Percentiles rank a stretch among this genome's conserved stretches.
Conservation (phyloP, 2,888 invertebrate genomes). For the Pammene fasciana region DNA sequence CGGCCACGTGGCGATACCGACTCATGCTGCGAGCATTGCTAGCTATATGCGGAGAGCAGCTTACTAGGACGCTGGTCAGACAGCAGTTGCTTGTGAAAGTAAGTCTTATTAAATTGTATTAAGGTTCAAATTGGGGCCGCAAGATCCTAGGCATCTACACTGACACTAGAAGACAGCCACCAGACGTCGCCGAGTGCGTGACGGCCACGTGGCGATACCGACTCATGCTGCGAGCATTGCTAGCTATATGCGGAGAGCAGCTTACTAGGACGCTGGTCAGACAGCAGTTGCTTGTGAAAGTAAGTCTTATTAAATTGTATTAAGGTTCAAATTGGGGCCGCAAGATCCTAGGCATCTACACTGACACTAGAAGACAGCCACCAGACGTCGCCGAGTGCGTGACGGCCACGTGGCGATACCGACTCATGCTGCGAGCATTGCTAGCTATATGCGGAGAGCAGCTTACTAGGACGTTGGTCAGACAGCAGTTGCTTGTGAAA, state of each 20-base stretch:
- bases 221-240: constrained; percentile 92
- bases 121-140: constrained; percentile 42
- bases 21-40: constrained; percentile 94
- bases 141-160: constrained; percentile 79
- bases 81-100: constrained; percentile 95
- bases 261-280: constrained; percentile 90
- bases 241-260: constrained; percentile 93
- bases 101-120: constrained; percentile 35
- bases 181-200: constrained; percentile 80
- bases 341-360: constrained; percentile 79
- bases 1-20: constrained; percentile 90
- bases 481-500: constrained; percentile 94
- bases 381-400: constrained; percentile 80
- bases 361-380: constrained; percentile 68
- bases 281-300: constrained; percentile 94
- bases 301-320: constrained; percentile 53
- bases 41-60: constrained; percentile 91
- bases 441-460: constrained; percentile 93
- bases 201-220: constrained; percentile 90
- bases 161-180: constrained; percentile 67
- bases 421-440: constrained; percentile 93
- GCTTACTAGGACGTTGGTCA: constrained; percentile 89
- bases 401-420: constrained; percentile 89
- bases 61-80: constrained; percentile 90
- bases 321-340: not conserved